Conservation (phyloP, 2,888 invertebrate species). For the Hirtodrosophila trivittata region DNA sequence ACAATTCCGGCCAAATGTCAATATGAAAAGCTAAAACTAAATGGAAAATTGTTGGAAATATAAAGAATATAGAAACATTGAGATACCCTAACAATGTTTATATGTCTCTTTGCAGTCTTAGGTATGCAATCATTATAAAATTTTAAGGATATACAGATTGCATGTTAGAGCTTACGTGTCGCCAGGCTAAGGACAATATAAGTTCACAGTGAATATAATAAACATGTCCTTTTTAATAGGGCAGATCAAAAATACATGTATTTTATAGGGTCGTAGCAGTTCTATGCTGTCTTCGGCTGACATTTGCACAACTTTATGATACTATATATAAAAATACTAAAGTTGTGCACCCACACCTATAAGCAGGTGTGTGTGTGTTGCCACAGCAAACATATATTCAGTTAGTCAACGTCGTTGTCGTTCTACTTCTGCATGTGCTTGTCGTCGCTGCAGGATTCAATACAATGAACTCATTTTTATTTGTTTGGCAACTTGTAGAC, state of each 20-base stretch:
- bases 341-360: constrained; percentile 14
- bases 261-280: too few relatives aligned
- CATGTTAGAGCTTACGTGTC: neutral
- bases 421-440: constrained; percentile 20
- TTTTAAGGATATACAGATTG: neutral
- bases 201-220: too few relatives aligned
- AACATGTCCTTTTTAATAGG: too few relatives aligned
- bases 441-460: constrained; percentile 55
- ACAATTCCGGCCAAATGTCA: constrained; percentile 41
- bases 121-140: neutral
- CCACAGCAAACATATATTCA: constrained; percentile 20
- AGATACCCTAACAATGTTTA: too few relatives aligned
- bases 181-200: too few relatives aligned
- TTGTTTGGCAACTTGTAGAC: constrained; percentile 68
- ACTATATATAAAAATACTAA: constrained; percentile 14
- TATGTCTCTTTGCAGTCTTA: too few relatives aligned
- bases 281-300: too few relatives aligned
- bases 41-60: constrained; percentile 39
- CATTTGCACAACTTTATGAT: constrained; percentile 5
- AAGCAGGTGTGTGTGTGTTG: neutral
- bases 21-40: constrained; percentile 25
- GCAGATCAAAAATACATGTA: too few relatives aligned
- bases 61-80: too few relatives aligned
- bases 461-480: constrained; percentile 77
- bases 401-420: constrained; percentile 44